A percentile compares a stretch with the other conserved stretches of the same genome.
phyloP scores from a whole-genome alignment of 2,113 vertebrate species.

The Aphyosemion australe region DNA sequence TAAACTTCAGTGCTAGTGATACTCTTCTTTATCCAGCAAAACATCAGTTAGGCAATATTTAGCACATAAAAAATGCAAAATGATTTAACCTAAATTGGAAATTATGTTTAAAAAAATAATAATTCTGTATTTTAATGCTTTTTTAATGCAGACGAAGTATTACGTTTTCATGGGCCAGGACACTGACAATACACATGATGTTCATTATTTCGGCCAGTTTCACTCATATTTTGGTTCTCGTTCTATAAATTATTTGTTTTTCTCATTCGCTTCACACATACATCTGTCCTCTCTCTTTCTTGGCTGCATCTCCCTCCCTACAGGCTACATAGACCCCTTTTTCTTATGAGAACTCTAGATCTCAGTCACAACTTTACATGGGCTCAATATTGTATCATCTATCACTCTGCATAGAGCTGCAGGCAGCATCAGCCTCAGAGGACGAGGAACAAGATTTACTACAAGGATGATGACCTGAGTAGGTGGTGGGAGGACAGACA shows the following conservation, averaged over 20 bases:
- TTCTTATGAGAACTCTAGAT: slow-evolving; percentile 73
- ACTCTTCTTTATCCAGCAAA: too few species aligned
- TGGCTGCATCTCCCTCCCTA: slow-evolving; percentile 45
- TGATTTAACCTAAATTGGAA: too few species aligned
- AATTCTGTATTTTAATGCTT: too few species aligned
- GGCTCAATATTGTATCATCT: slow-evolving; percentile 74
- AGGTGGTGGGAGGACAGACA: slow-evolving; percentile 39
- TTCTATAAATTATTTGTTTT: slow-evolving; percentile 19
- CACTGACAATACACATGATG: slow-evolving; percentile 19
- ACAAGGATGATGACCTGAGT: slow-evolving; percentile 41
- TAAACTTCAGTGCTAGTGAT: too few species aligned
- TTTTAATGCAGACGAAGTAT: too few species aligned
- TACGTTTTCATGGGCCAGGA: slow-evolving; percentile 11
- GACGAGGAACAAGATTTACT: slow-evolving; percentile 65
- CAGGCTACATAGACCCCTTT: slow-evolving; percentile 51
- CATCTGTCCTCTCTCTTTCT: slow-evolving; percentile 20
- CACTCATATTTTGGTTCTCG: neutral
- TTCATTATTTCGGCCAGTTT: slow-evolving; percentile 13
- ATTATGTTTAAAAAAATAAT: too few species aligned
- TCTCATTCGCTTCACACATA: neutral
- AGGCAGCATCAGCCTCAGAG: slow-evolving; percentile 57
- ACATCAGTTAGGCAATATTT: too few species aligned
- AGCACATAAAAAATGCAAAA: too few species aligned
- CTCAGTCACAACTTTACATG: slow-evolving; percentile 59
- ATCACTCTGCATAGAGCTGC: slow-evolving; percentile 71